Base-by-base conservation (phyloP, 2,888 invertebrate genomes). In the Eudasyphora cyanicolor region DNA sequence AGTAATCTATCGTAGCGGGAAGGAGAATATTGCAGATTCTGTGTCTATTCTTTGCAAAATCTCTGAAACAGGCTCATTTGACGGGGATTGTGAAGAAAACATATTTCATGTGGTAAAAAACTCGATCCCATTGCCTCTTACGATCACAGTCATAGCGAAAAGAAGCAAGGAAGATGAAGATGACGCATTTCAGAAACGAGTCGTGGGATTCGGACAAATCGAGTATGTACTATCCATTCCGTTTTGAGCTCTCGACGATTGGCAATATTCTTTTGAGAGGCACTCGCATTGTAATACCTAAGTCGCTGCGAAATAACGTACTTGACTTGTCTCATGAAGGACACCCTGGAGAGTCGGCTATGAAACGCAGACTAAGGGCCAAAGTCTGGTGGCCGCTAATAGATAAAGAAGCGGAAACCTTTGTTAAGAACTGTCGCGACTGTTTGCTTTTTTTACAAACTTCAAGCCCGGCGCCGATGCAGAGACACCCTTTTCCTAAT, bases 381-480 rank as follows among this genome's bases (percentile, higher is more conserved):
- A 75, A 74, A 74, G 74, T 79, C 17, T 79, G 79, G 79, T 79
- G 64, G 79, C 73, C 64, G 38, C 21, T 82, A n/a, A 35, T 76
- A 12, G 79, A 79, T 29, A 49, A 45, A 29, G 79, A 79, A 21
- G 79, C 17, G 0, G 71, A 76, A 70, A 76, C 45, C 8, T 76
- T 38, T 60, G 81, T 76, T 14, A 79, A 76, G 14, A 76, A 17
- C 12, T 84, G 82, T 70, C 64, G 75, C 0, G 79, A 84, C 10
- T 85, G 85, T 67, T 29, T 84, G 4, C 21, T 85, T 27, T 79
- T 85, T 27, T 82, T 82, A n/a, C 51, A 54, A 79, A 42, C 76
- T n/a, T 35, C 62, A 2, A 76, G 62, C 60, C 71, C 78, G 7
- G n/a, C 70, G 5, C 80, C 80, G 0, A 77, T 74, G 69, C 54